Evolutionary conservation across 2,113 vertebrate species (phyloP), one percentile per base, ranked within the genome.

Genomic region (Cathartes aura): DNA sequence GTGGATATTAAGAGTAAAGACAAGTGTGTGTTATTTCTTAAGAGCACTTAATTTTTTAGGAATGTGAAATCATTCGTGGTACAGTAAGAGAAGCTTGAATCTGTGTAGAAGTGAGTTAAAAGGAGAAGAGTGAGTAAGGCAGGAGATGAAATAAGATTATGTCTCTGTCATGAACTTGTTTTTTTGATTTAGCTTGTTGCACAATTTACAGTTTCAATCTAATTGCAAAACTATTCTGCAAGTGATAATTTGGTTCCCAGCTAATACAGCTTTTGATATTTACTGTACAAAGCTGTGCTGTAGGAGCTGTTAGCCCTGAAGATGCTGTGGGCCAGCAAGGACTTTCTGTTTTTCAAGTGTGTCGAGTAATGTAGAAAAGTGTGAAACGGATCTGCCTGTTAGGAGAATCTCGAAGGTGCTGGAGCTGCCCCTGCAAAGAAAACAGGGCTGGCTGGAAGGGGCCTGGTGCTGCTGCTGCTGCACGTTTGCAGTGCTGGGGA

Each of bases 211-310:
- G 82, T 96, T 96, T 89, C 91, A 76, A 16, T 87, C 47, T 70
- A 75, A 82, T 96, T 96, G 93, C 96, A 93, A 93, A 97, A 90
- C 89, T 87, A 5, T 81, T 82, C 62, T 94, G 82, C 66, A 91
- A 76, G 91, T 91, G 87, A 66, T 94, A 95, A 86, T 80, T 83
- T 94, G 48, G 32, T 93, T 93, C 40, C 72, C 53, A 85, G 70
- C 53, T 95, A 60, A 27, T 56, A 43, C 43, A 88, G 27, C 84
- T 87, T 89, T 45, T 68, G 82, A 38, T 93, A 71, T 11, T 70
- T 40, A 48, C 68, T 74, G 76, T 74, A 66, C 56, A 80, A 38
- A 90, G 56, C 47, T 59, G 48, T 81, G 43, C 71, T 38, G 66
- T 53, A 8, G 63, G 66, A 74, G 38, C 80, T 84, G 15, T 36